A percentile compares a stretch with the other conserved stretches of the same genome.
These are phyloP conservation scores for Hydrolagus colliei DNA, from an alignment of 2,797 vertebrate genomes.

Conservation along the genomic window DNA sequence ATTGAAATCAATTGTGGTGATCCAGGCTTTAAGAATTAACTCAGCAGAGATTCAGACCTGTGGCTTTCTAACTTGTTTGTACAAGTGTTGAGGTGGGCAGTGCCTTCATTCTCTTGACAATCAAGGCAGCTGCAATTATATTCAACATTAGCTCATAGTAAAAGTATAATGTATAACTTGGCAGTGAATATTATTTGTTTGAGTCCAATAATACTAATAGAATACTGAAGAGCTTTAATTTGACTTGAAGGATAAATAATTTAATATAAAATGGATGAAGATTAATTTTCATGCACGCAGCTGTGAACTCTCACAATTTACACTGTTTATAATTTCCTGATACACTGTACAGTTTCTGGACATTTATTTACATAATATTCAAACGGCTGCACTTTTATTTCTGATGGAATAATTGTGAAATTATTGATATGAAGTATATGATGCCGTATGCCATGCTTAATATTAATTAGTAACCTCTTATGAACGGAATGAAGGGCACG, in stretches of 20 bases:
- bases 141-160: background rate
- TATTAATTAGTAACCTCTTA: background rate
- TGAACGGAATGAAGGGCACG: background rate
- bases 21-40: too few relatives aligned
- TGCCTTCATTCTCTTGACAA: too few relatives aligned
- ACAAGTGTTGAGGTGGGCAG: too few relatives aligned
- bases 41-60: too few relatives aligned
- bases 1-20: too few relatives aligned
- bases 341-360: background rate
- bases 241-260: background rate
- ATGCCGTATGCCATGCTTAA: background rate
- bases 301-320: constrained; percentile 62
- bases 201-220: background rate
- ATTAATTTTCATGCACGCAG: constrained; percentile 66
- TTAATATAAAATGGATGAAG: constrained; percentile 54
- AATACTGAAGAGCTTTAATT: constrained; percentile 2
- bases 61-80: too few relatives aligned
- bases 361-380: background rate
- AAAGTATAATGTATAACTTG: background rate
- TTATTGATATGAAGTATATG: background rate
- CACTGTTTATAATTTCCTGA: constrained; percentile 52
- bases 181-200: constrained; percentile 7
- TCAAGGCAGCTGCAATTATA: background rate
- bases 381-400: background rate
- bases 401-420: background rate